Conservation (phyloP, 1,140 invertebrate genomes). For the Drosophila nigromelanica region DNA sequence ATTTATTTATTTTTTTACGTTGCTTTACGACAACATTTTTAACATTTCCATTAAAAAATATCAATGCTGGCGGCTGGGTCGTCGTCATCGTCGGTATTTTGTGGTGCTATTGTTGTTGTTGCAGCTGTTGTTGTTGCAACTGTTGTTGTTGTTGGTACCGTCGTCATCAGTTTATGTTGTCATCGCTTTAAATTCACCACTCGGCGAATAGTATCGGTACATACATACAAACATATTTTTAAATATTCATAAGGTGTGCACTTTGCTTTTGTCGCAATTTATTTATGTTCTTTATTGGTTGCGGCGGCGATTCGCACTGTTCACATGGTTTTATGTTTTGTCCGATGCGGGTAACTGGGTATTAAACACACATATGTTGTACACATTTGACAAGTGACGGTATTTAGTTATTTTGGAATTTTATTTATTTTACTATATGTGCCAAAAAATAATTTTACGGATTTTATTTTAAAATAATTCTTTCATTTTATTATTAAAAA, state of each 20-base stretch:
- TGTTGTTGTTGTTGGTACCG: constrained; percentile 40
- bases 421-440: no score
- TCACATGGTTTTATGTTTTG: constrained; percentile 31
- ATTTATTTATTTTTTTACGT: constrained; percentile 26
- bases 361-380: constrained; percentile 16
- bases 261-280: constrained; percentile 72
- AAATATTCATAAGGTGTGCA: constrained; percentile 81
- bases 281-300: constrained; percentile 73
- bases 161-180: constrained; percentile 81
- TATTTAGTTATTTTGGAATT: not conserved
- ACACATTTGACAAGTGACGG: not conserved
- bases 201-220: constrained; percentile 42
- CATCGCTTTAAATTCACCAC: constrained; percentile 76
- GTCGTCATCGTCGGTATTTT: constrained; percentile 49
- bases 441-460: no score
- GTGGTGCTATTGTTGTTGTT: constrained; percentile 17
- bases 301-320: constrained; percentile 44
- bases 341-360: constrained; percentile 17
- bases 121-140: constrained; percentile 36
- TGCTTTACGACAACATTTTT: constrained; percentile 63
- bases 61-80: constrained; percentile 57
- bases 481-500: no score
- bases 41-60: constrained; percentile 79
- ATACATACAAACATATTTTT: constrained; percentile 51
- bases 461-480: no score